Conservation (phyloP, 1,140 invertebrate genomes). For the Orchesella cincta region DNA sequence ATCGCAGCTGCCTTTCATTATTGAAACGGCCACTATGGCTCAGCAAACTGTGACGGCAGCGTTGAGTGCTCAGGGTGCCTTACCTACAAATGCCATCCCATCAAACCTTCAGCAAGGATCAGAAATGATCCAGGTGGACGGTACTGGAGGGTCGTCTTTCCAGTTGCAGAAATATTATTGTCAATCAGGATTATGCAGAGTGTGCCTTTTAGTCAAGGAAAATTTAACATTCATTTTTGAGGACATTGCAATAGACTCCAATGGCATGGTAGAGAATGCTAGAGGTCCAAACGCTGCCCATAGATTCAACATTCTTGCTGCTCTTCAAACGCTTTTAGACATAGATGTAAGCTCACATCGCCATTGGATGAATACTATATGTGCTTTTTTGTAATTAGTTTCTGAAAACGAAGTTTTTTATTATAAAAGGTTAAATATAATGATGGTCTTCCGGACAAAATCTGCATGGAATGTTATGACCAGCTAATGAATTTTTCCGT, state of each 20-base stretch:
- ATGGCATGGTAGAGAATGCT: conserved; percentile 40
- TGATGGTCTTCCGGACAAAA: conserved; percentile 33
- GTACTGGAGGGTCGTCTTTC: neutral
- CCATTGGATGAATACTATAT: no score
- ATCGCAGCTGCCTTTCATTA: neutral
- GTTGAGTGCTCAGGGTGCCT: neutral
- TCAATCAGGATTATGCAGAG: conserved; percentile 34
- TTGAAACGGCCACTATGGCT: neutral
- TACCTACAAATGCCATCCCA: neutral
- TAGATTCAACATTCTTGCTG: conserved; percentile 39
- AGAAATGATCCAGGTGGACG: neutral
- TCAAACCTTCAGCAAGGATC: neutral
- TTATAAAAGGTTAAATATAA: conserved; percentile 31
- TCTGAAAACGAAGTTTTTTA: no score
- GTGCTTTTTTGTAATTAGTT: no score
- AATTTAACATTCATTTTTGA: conserved; percentile 40
- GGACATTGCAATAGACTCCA: conserved; percentile 35
- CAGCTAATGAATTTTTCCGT: conserved; percentile 40
- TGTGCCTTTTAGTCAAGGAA: conserved; percentile 39
- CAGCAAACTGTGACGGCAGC: neutral
- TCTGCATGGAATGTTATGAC: conserved; percentile 43
- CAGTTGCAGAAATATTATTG: neutral
- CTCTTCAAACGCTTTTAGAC: conserved; percentile 42
- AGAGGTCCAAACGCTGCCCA: conserved; percentile 36
- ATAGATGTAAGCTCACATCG: conserved; percentile 39